Conservation (phyloP, 1,140 invertebrate genomes). For the Drosophila seguyi region DNA sequence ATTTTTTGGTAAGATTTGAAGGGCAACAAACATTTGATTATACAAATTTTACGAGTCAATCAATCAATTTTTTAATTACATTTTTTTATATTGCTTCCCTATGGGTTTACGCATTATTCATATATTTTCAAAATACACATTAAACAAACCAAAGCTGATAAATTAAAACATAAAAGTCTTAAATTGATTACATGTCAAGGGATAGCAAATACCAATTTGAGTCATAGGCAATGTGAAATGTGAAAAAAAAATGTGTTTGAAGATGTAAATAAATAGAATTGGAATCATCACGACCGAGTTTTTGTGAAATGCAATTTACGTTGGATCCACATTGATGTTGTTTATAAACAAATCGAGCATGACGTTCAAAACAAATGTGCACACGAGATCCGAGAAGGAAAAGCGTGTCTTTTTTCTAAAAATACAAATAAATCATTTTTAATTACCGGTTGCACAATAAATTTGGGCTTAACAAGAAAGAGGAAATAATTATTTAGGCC, state of each 20-base stretch:
- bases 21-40: no score
- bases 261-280: conserved; percentile 29
- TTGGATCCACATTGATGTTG: conserved; percentile 27
- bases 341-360: conserved; percentile 42
- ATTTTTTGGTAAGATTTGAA: no score
- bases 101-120: background rate
- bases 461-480: conserved; percentile 5
- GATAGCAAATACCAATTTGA: conserved; percentile 6
- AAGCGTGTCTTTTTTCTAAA: conserved; percentile 19
- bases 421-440: conserved; percentile 3
- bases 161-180: background rate
- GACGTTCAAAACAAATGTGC: conserved; percentile 38
- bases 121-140: background rate
- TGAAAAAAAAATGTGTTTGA: conserved; percentile 25
- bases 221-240: conserved; percentile 8
- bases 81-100: background rate
- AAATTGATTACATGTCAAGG: background rate
- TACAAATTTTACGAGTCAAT: no score
- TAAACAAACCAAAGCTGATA: background rate
- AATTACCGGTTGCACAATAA: conserved; percentile 17
- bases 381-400: conserved; percentile 22
- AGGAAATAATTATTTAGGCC: background rate
- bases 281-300: conserved; percentile 10
- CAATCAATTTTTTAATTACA: background rate
- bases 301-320: conserved; percentile 21